phyloP scores from a whole-genome alignment of 2,113 vertebrate genomes.

The Mesoclemmys tuberculata region DNA sequence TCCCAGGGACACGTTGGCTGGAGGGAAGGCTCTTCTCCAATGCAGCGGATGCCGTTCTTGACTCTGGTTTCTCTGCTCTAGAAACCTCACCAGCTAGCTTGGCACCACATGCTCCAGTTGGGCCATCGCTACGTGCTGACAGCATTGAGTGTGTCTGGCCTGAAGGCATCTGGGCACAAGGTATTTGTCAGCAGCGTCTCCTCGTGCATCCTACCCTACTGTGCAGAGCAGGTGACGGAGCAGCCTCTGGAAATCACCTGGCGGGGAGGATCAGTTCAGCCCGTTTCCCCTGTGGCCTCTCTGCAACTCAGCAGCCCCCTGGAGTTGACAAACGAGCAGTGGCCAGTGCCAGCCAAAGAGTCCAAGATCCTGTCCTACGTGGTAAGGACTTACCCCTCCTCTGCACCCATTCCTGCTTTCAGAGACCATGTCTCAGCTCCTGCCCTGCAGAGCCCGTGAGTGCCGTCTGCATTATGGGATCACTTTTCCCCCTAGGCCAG shows the following conservation, averaged over 20 bases:
- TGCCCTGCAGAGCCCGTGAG: not conserved
- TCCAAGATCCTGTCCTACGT: constrained; percentile 84
- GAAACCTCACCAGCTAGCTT: constrained; percentile 78
- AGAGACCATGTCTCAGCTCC: not conserved
- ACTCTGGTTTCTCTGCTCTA: constrained; percentile 57
- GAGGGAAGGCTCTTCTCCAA: fast-evolving
- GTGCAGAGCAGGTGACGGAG: constrained; percentile 6
- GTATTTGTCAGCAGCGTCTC: constrained; percentile 74
- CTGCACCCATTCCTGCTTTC: not conserved
- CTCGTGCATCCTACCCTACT: constrained; percentile 72
- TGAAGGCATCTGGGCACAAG: constrained; percentile 75
- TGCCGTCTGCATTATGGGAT: not conserved
- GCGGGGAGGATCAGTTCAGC: not conserved
- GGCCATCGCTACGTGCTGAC: constrained; percentile 82
- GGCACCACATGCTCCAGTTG: constrained; percentile 77
- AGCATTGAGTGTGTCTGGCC: constrained; percentile 73
- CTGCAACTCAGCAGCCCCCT: constrained; percentile 12
- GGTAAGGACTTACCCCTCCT: constrained; percentile 64
- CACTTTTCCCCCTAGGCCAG: not conserved
- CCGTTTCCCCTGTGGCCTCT: not conserved
- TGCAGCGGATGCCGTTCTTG: not conserved
- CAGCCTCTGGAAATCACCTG: not conserved
- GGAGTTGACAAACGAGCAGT: constrained; percentile 26
- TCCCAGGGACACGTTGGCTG: fast-evolving
- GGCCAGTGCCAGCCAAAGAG: constrained; percentile 35